Evolutionary conservation across 2,888 invertebrate species (phyloP).

Genomic region (Dromius quadrimaculatus): DNA sequence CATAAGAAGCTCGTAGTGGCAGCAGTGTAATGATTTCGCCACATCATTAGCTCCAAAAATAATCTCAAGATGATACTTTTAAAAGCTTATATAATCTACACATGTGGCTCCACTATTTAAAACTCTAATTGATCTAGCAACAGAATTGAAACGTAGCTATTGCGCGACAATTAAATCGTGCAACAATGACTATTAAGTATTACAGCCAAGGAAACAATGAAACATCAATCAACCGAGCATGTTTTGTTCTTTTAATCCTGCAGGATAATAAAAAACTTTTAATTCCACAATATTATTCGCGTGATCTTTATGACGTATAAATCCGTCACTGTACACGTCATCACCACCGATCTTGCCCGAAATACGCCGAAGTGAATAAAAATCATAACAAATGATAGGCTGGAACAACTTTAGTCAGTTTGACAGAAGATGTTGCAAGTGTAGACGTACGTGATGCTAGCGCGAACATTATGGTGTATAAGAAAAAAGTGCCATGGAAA

Average conservation of each 20-base stretch:
- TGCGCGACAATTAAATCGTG: too few relatives aligned
- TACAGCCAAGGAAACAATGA: too few relatives aligned
- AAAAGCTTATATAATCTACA: conserved; percentile 4
- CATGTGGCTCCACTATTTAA: too few relatives aligned
- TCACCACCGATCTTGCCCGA: background rate
- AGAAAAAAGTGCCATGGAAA: conserved; percentile 71
- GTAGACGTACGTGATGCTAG: conserved; percentile 52
- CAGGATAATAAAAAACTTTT: too few relatives aligned
- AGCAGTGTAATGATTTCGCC: conserved; percentile 25
- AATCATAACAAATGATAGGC: conserved; percentile 17
- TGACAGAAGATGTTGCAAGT: conserved; percentile 41
- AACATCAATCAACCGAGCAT: too few relatives aligned
- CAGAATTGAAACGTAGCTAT: too few relatives aligned
- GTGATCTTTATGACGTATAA: conserved; percentile 24
- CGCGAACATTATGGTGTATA: conserved; percentile 48
- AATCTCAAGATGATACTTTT: conserved; percentile 34
- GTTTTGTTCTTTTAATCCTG: too few relatives aligned
- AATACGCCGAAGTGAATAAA: background rate
- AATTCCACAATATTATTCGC: conserved; percentile 4
- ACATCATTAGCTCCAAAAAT: conserved; percentile 29
- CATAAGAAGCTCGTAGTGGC: too few relatives aligned
- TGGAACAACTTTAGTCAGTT: too few relatives aligned
- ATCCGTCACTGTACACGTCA: conserved; percentile 23
- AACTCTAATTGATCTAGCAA: too few relatives aligned
- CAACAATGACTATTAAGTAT: too few relatives aligned